Conservation (phyloP, 1,140 invertebrate species). For the Macrobrachium nipponense region DNA sequence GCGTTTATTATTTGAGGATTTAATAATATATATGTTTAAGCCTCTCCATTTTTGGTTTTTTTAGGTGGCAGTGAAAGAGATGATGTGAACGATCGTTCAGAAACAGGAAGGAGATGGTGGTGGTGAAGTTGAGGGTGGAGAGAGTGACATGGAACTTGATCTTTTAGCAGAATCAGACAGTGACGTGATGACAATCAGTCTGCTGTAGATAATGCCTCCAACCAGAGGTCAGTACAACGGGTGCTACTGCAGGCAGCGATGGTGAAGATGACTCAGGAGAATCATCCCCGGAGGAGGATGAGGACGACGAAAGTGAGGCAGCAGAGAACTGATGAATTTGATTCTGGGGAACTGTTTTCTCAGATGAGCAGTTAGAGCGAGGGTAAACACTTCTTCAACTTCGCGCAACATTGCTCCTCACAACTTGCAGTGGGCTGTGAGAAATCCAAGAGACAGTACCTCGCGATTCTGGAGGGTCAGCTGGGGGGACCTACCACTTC, state of each 20-base stretch:
- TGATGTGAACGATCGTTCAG: constrained; percentile 46
- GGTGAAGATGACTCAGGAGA: constrained; percentile 95
- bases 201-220: constrained; percentile 72
- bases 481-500: constrained; percentile 65
- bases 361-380: constrained; percentile 88
- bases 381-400: constrained; percentile 73
- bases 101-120: constrained; percentile 65
- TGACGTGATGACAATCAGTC: constrained; percentile 91
- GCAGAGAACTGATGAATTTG: constrained; percentile 94
- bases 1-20: background rate
- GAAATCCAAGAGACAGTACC: constrained; percentile 71
- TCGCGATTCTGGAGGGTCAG: constrained; percentile 71
- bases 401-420: constrained; percentile 89
- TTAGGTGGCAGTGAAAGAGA: constrained; percentile 75
- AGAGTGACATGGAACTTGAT: constrained; percentile 87
- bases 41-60: background rate
- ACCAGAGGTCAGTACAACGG: constrained; percentile 91
- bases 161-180: constrained; percentile 91
- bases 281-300: constrained; percentile 76
- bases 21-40: background rate
- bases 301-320: constrained; percentile 88
- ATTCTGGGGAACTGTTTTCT: constrained; percentile 84
- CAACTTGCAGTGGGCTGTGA: constrained; percentile 97
- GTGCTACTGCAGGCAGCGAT: constrained; percentile 90
- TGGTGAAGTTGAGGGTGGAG: constrained; percentile 72